These are phyloP conservation scores for Chaetorhynchus papuensis DNA, from an alignment of 2,113 vertebrate genomes.

Conservation along the genomic window DNA sequence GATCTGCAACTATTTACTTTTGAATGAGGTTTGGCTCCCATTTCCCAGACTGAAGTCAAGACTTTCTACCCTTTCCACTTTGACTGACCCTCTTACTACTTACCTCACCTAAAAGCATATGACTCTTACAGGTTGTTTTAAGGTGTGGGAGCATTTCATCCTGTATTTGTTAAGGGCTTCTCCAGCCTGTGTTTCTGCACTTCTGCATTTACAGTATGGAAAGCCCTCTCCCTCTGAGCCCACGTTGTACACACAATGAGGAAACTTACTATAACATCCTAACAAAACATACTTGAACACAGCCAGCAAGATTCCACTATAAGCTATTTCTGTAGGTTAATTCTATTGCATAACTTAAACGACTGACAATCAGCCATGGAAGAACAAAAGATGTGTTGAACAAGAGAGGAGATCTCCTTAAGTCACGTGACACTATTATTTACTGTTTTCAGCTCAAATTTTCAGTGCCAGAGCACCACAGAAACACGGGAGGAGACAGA, in stretches of 20 bases:
- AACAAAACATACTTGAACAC: slow-evolving; percentile 3
- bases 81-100: neutral
- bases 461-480: neutral
- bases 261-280: neutral
- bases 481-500: neutral
- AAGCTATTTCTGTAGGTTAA: neutral
- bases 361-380: neutral
- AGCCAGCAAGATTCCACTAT: neutral
- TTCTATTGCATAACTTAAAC: neutral
- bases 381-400: neutral
- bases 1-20: neutral
- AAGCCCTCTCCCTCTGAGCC: neutral
- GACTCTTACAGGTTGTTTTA: neutral
- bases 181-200: neutral
- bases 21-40: neutral
- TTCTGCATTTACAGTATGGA: neutral
- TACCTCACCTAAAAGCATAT: neutral
- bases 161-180: neutral
- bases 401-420: neutral
- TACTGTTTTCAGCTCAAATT: neutral
- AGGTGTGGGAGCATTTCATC: neutral
- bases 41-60: neutral
- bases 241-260: neutral
- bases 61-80: neutral
- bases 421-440: neutral